Percentiles rank a stretch among this genome's conserved stretches.
Evolutionary conservation across 2,888 invertebrate species (phyloP).

Genomic region (Cataglyphis albicans): DNA sequence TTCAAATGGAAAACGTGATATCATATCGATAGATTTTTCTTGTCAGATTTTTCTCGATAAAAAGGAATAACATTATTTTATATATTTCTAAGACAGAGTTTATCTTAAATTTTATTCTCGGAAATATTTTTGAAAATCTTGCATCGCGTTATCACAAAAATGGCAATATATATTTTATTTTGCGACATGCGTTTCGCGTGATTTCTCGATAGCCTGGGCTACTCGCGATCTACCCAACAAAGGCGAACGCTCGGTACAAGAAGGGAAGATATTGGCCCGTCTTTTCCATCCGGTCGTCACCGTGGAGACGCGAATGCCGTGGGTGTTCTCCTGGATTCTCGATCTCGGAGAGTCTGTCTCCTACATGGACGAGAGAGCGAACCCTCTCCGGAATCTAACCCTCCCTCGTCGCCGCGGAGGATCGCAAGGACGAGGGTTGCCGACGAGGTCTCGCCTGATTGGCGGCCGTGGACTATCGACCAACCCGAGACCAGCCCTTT

Average conservation of each 20-base stretch:
- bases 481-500: constrained; percentile 85
- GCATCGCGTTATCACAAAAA: background rate
- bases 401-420: constrained; percentile 74
- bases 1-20: background rate
- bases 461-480: constrained; percentile 85
- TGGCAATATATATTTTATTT: constrained; percentile 27
- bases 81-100: background rate
- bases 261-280: constrained; percentile 58
- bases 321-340: constrained; percentile 69
- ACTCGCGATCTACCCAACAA: constrained; percentile 42
- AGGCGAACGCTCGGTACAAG: constrained; percentile 45
- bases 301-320: constrained; percentile 79
- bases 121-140: background rate
- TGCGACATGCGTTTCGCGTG: constrained; percentile 9
- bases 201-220: constrained; percentile 44
- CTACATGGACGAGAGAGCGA: constrained; percentile 70
- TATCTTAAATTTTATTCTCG: background rate
- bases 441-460: constrained; percentile 84
- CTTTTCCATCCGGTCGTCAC: constrained; percentile 77
- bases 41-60: background rate
- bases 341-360: constrained; percentile 64
- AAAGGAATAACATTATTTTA: background rate
- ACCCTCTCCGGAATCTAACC: constrained; percentile 71
- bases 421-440: constrained; percentile 80
- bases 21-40: background rate